Evolutionary conservation across 23 tunicate species (phyloP), one percentile per base, ranked within the genome.

Genomic region (Ascidia mentula): DNA sequence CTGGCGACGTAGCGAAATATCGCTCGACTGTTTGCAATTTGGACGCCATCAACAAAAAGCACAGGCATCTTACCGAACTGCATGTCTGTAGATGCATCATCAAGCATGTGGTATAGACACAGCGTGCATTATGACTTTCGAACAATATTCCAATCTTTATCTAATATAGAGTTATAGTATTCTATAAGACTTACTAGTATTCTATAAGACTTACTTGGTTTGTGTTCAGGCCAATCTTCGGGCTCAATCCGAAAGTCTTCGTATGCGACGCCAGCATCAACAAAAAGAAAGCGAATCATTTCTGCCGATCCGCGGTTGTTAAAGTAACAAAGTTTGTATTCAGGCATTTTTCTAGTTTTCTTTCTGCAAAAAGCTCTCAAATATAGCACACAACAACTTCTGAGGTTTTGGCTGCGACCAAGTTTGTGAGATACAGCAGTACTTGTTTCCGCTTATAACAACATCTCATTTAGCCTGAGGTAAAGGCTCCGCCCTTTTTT

Each of bases 21-120:
- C 40, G 86, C 72, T 31, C 86, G 79, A 30, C 86, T 82, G 86
- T 82, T 79, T 3, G 86, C 86, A 35, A 82, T 82, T 73, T 82
- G 86, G 17, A 72, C 86, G 6, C 86, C 86, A 53, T 82, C 86
- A 13, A 82, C 79, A 53, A 82, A 82, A 20, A 82, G 37, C 45
- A 82, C 86, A 1, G 86, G 86, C 79, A 82, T 53, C 46, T 73
- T 40, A 34, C 72, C 72, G 34, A 82, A 82, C 22, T 72, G 45
- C 86, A 82, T 82, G 8, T 72, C 86, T 82, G 26, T 3, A 53
- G 24, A 53, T 28, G 24, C 65, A 53, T 9, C n/a, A n/a, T n/a
- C n/a, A n/a, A n/a, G n/a, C n/a, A n/a, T n/a, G n/a, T n/a, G n/a
- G n/a, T n/a, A n/a, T n/a, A n/a, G n/a, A n/a, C n/a, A n/a, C n/a